These are phyloP conservation scores for Spheniscus mendiculus DNA, from an alignment of 2,113 vertebrate genomes.

Conservation along the genomic window DNA sequence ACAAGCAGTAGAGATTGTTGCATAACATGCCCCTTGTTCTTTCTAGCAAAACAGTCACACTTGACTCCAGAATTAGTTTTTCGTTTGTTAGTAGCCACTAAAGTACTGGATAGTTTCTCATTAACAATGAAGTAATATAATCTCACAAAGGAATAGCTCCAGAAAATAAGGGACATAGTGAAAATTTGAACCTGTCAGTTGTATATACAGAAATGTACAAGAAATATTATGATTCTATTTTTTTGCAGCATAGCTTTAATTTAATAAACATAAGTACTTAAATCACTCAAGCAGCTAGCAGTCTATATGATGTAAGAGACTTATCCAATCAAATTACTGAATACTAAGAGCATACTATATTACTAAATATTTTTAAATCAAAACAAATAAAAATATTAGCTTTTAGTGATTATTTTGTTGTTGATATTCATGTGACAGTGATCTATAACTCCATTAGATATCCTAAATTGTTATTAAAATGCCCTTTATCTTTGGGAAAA, in stretches of 20 bases:
- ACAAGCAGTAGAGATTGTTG: background rate
- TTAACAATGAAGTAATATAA: background rate
- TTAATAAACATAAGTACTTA: background rate
- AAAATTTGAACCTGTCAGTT: background rate
- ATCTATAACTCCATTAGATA: background rate
- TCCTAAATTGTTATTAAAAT: background rate
- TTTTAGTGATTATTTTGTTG: background rate
- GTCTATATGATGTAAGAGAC: background rate
- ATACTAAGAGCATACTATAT: background rate
- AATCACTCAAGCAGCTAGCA: background rate
- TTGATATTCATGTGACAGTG: background rate
- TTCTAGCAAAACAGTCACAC: background rate
- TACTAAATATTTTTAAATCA: background rate
- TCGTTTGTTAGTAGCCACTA: background rate
- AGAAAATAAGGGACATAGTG: background rate
- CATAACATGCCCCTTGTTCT: background rate
- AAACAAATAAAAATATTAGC: background rate
- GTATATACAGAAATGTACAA: background rate
- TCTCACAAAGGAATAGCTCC: background rate
- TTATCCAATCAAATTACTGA: accelerated
- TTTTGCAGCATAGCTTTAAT: background rate
- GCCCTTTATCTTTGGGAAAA: background rate
- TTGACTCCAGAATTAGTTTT: background rate
- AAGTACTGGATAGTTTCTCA: background rate
- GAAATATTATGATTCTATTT: background rate